Evolutionary conservation across 2,888 invertebrate genomes (phyloP).

Genomic region (Nyleta sp.): DNA sequence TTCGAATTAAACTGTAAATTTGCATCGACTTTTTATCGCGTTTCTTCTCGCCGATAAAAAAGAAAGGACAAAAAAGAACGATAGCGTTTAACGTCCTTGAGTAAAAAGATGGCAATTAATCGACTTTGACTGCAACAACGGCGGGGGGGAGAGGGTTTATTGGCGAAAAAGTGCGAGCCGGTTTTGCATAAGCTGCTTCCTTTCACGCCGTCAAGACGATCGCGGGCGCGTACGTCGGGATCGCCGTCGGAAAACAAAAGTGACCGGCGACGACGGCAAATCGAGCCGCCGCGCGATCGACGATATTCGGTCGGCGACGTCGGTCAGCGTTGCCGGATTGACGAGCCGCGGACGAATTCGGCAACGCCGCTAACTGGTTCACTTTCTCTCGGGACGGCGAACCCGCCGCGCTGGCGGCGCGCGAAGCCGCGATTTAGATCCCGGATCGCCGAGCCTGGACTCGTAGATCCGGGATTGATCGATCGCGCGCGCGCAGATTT

Average conservation of each 20-base stretch:
- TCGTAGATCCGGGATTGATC: conserved; percentile 64
- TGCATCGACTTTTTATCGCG: too few species aligned
- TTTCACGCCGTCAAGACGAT: too few species aligned
- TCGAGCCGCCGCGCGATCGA: conserved; percentile 7
- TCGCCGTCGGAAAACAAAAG: conserved; percentile 29
- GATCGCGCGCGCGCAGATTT: conserved; percentile 23
- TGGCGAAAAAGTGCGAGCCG: conserved; percentile 8
- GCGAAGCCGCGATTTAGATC: conserved; percentile 22
- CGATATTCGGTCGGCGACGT: conserved; percentile 30
- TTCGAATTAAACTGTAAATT: too few species aligned
- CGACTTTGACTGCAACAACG: conserved; percentile 14
- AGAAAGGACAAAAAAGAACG: background rate
- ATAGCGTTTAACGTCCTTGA: conserved; percentile 34
- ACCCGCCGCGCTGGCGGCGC: conserved; percentile 43
- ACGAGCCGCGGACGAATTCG: conserved; percentile 72
- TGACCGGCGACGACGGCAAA: conserved; percentile 18
- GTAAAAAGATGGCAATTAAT: conserved; percentile 35
- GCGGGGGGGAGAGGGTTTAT: too few species aligned
- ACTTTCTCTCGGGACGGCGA: conserved; percentile 79
- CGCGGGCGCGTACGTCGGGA: background rate
- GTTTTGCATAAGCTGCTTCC: too few species aligned
- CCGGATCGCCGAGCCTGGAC: conserved; percentile 55
- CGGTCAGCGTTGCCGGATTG: conserved; percentile 54
- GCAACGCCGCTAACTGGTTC: conserved; percentile 80
- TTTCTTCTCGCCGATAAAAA: too few species aligned